Evolutionary conservation across 1,140 invertebrate genomes (phyloP).

Genomic region (Rhopalosiphum maidis): DNA sequence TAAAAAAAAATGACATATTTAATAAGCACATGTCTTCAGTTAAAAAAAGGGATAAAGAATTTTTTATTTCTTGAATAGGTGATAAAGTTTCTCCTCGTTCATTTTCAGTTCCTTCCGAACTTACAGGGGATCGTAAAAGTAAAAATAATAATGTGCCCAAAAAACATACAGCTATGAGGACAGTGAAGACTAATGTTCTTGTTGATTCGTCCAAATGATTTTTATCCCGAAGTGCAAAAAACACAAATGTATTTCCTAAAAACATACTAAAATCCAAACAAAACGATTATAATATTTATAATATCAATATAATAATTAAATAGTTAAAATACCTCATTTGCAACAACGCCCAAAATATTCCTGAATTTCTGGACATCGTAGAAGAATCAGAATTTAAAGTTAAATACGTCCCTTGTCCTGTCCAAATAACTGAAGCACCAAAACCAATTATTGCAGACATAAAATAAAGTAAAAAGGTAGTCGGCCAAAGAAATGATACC

Average conservation of each 20-base stretch:
- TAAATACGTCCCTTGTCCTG: conserved; percentile 92
- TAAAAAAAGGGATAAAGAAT: conserved; percentile 77
- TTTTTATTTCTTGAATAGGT: conserved; percentile 72
- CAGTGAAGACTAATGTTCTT: conserved; percentile 77
- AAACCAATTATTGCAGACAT: conserved; percentile 85
- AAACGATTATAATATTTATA: not conserved
- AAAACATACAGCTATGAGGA: conserved; percentile 75
- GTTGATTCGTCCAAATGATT: conserved; percentile 68
- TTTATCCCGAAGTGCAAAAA: conserved; percentile 83
- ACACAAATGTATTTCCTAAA: conserved; percentile 93
- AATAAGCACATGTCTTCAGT: conserved; percentile 86
- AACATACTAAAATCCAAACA: conserved; percentile 77
- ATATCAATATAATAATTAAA: not conserved
- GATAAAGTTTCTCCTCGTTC: conserved; percentile 59
- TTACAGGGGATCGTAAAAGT: conserved; percentile 68
- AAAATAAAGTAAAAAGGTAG: conserved; percentile 80
- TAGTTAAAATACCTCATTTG: conserved; percentile 75
- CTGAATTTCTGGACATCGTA: conserved; percentile 91
- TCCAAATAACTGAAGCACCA: conserved; percentile 90
- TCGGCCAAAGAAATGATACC: conserved; percentile 82
- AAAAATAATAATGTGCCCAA: conserved; percentile 75
- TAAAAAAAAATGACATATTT: conserved; percentile 87
- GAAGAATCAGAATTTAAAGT: conserved; percentile 85
- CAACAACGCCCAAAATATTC: conserved; percentile 94
- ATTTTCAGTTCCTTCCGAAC: conserved; percentile 65